These are phyloP conservation scores for Rhodeus uyekii DNA, from an alignment of 2,797 vertebrate species.

Conservation along the genomic window DNA sequence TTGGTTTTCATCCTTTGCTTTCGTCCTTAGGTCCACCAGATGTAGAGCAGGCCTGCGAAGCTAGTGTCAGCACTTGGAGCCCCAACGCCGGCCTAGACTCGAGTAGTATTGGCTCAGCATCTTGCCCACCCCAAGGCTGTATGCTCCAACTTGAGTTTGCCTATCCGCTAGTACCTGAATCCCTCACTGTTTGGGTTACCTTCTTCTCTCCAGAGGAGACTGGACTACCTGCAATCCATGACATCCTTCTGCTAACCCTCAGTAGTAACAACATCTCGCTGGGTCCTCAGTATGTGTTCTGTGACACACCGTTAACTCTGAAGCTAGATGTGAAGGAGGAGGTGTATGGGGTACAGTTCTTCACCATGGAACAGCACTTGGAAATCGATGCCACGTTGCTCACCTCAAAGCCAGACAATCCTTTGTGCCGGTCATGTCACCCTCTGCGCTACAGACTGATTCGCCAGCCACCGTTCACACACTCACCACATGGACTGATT, in stretches of 20 bases:
- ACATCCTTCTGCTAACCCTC: conserved; percentile 88
- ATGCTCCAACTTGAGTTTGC: conserved; percentile 93
- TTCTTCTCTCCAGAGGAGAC: conserved; percentile 90
- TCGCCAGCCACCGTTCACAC: conserved; percentile 86
- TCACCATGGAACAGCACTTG: conserved; percentile 93
- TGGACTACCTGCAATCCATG: conserved; percentile 87
- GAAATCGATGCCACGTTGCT: conserved; percentile 95
- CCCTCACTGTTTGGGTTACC: conserved; percentile 95
- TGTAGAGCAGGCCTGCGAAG: conserved; percentile 94
- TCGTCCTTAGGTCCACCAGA: conserved; percentile 86
- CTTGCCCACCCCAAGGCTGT: conserved; percentile 92
- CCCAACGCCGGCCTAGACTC: conserved; percentile 85
- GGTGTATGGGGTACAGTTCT: conserved; percentile 92
- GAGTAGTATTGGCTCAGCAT: conserved; percentile 81
- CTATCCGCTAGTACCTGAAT: conserved; percentile 87
- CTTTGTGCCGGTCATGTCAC: conserved; percentile 80
- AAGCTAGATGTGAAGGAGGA: conserved; percentile 84
- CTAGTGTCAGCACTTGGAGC: conserved; percentile 96
- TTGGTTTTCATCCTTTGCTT: neutral
- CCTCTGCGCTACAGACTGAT: conserved; percentile 88
- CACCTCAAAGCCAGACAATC: conserved; percentile 82
- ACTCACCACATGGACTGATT: conserved; percentile 74
- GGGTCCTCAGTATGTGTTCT: conserved; percentile 92
- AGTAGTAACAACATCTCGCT: conserved; percentile 88
- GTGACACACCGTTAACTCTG: conserved; percentile 91